A percentile compares a stretch with the other conserved stretches of the same genome.
These are phyloP conservation scores for Leptoteleia sp. DNA, from an alignment of 1,140 invertebrate genomes.

Conservation along the genomic window DNA sequence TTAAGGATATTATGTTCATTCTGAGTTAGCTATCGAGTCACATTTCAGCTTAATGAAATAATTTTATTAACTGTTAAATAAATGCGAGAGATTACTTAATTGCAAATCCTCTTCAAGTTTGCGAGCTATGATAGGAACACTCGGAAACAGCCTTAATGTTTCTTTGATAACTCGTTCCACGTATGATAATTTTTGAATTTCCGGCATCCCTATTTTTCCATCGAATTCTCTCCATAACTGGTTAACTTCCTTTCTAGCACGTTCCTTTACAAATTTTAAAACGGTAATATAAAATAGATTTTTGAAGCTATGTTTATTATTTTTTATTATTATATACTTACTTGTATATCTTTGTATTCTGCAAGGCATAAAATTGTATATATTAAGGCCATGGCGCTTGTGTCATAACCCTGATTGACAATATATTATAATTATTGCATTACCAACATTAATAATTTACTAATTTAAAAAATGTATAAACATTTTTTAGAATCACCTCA, in stretches of 20 bases:
- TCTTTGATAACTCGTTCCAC: conserved; percentile 50
- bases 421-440: too few relatives aligned
- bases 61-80: too few relatives aligned
- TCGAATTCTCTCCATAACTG: conserved; percentile 81
- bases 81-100: too few relatives aligned
- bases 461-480: too few relatives aligned
- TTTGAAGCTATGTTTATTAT: too few relatives aligned
- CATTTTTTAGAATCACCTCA: conserved; percentile 45
- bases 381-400: conserved; percentile 33
- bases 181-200: conserved; percentile 54
- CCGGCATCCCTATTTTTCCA: conserved; percentile 40
- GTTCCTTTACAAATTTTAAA: conserved; percentile 12
- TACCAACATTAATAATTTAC: too few relatives aligned
- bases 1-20: too few relatives aligned
- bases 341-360: conserved; percentile 47
- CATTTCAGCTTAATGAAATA: too few relatives aligned
- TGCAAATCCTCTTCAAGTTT: conserved; percentile 83
- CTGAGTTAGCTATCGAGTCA: too few relatives aligned
- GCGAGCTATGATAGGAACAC: conserved; percentile 87
- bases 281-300: too few relatives aligned
- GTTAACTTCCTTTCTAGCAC: conserved; percentile 72
- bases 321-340: conserved; percentile 5
- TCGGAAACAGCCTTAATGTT: conserved; percentile 78
- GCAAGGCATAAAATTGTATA: conserved; percentile 46
- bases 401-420: conserved; percentile 50